phyloP scores from a whole-genome alignment of 2,888 invertebrate genomes.

The Gastrophysa polygoni region DNA sequence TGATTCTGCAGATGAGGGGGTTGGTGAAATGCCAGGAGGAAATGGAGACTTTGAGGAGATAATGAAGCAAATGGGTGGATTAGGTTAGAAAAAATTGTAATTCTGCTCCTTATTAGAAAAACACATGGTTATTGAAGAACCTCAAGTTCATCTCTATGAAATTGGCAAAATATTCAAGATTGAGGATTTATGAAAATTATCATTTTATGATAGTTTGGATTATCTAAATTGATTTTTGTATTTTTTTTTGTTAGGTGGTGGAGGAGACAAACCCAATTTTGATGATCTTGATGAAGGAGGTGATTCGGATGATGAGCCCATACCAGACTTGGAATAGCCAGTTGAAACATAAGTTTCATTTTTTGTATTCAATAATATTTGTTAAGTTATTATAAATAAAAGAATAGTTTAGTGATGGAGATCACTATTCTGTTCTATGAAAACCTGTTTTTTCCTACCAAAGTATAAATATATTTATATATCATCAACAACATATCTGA shows the following conservation, averaged over 20 bases:
- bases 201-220: no score
- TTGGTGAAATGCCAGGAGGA: slow-evolving; percentile 50
- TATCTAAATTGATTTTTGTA: background rate
- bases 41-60: slow-evolving; percentile 70
- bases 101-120: no score
- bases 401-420: slow-evolving; percentile 35
- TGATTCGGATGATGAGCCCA: slow-evolving; percentile 81
- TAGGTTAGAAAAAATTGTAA: slow-evolving; percentile 56
- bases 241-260: slow-evolving; percentile 42
- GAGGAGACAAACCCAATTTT: slow-evolving; percentile 67
- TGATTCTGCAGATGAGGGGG: slow-evolving; percentile 82
- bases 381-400: slow-evolving; percentile 42
- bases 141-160: no score
- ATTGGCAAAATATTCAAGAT: no score
- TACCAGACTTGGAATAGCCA: slow-evolving; percentile 73
- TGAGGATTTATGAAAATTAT: no score
- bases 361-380: slow-evolving; percentile 37
- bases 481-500: no score
- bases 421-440: slow-evolving; percentile 17
- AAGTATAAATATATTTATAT: no score
- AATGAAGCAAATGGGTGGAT: slow-evolving; percentile 75
- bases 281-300: slow-evolving; percentile 74
- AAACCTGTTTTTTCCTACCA: no score
- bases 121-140: no score
- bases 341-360: slow-evolving; percentile 22